Evolutionary conservation across 2,797 vertebrate genomes (phyloP), one percentile per base, ranked within the genome.

Genomic region (Adelosebastes latens): DNA sequence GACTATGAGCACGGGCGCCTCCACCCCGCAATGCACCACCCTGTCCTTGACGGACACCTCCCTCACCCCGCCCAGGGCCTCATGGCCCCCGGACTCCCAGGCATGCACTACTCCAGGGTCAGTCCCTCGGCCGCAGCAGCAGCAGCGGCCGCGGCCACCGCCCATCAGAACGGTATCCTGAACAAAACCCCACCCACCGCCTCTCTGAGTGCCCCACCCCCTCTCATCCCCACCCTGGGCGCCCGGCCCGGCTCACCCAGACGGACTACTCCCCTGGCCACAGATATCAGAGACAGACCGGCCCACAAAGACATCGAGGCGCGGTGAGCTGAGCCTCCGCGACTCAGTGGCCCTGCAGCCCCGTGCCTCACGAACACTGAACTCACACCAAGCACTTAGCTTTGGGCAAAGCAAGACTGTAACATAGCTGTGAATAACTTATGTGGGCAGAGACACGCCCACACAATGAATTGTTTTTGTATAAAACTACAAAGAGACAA

Each of bases 221-320:
- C 98, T 0, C 97, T 99, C 72, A 99, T 99, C 88, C 97, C 98
- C 32, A 97, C 98, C 0, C 83, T 99, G 92, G 97, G 97, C 31
- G 95, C 95, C 52, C 95, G 98, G 71, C 96, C 97, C 0, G 96
- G 95, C 72, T 99, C 98, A 13, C 98, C 98, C 68, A 93, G 98
- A 93, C 97, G 98, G 97, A 99, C 98, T 97, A 98, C 97, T 18
- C 97, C 98, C 85, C 92, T 99, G 94, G 93, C 96, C 1, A 88
- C 97, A 74, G 98, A 99, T 92, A 97, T 98, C 85, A 96, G 98
- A 93, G 98, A 99, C 94, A 96, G 97, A 93, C 95, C 97, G 1
- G 94, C 97, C 46, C 97, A 98, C 93, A 99, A 99, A 96, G 98
- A 99, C 93, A 99, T 99, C 0, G 98, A 99, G 92, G 98, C 98